Percentiles rank a stretch among this genome's conserved stretches.
These are phyloP conservation scores for Tipula confusa DNA, from an alignment of 2,888 invertebrate genomes.

Conservation along the genomic window DNA sequence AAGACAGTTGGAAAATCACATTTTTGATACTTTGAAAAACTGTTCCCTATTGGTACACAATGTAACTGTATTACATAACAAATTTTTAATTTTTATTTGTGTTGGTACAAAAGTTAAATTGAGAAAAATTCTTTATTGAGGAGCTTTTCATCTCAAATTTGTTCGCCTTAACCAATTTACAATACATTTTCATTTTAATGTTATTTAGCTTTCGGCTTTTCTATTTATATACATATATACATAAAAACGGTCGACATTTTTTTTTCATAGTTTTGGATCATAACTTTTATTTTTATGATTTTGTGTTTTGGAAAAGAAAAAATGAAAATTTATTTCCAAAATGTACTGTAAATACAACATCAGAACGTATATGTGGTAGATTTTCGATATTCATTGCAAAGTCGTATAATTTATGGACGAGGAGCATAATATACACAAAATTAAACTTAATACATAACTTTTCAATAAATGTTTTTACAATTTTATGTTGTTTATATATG, in stretches of 20 bases:
- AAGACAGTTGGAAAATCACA: no score
- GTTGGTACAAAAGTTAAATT: no score
- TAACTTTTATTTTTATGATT: slow-evolving; percentile 1
- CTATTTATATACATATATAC: neutral
- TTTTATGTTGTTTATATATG: neutral
- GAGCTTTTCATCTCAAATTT: neutral
- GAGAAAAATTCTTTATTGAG: neutral
- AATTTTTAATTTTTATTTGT: no score
- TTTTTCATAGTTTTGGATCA: neutral
- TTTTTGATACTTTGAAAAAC: no score
- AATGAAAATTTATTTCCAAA: slow-evolving; percentile 20
- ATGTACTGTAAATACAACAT: neutral
- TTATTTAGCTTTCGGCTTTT: neutral
- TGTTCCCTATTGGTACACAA: no score
- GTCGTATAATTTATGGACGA: neutral
- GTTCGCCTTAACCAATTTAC: neutral
- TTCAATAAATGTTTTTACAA: slow-evolving; percentile 7
- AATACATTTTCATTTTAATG: neutral
- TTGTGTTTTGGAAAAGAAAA: neutral
- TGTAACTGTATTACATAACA: no score
- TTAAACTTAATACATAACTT: neutral
- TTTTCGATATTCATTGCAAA: neutral
- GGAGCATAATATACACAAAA: neutral
- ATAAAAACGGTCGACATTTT: neutral
- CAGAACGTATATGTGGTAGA: neutral